Percentiles rank a stretch among this genome's conserved stretches.
Evolutionary conservation across 2,888 invertebrate genomes (phyloP).

Genomic region (Drosophila prolongata): DNA sequence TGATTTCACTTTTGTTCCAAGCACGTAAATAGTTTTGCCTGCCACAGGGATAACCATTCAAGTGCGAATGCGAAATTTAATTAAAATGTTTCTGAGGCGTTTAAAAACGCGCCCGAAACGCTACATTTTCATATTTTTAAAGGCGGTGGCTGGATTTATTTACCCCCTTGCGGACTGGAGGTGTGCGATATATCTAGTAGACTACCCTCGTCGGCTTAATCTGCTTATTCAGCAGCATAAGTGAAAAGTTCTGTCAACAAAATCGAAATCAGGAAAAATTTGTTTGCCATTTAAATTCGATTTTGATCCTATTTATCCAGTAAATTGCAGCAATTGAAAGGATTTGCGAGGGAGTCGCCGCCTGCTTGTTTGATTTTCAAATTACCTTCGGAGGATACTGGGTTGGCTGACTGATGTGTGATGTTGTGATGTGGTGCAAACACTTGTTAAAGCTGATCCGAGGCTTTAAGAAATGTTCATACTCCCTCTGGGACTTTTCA

Average conservation of each 20-base stretch:
- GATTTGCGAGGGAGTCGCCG: slow-evolving; percentile 66
- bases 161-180: slow-evolving; percentile 46
- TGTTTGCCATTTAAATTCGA: slow-evolving; percentile 83
- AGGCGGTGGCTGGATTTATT: background rate
- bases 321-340: slow-evolving; percentile 83
- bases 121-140: slow-evolving; percentile 3
- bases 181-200: slow-evolving; percentile 51
- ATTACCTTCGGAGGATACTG: slow-evolving; percentile 72
- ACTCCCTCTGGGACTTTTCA: slow-evolving; percentile 4
- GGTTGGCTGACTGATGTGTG: slow-evolving; percentile 33
- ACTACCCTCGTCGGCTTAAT: slow-evolving; percentile 68
- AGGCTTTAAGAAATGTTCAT: slow-evolving; percentile 36
- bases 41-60: slow-evolving; percentile 49
- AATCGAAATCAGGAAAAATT: slow-evolving; percentile 76
- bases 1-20: slow-evolving; percentile 53
- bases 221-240: slow-evolving; percentile 78
- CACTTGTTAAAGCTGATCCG: slow-evolving; percentile 45
- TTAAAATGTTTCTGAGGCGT: slow-evolving; percentile 55
- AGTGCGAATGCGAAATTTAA: slow-evolving; percentile 64
- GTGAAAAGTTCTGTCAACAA: slow-evolving; percentile 82
- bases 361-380: slow-evolving; percentile 77
- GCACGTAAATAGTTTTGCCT: slow-evolving; percentile 44
- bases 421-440: slow-evolving; percentile 33
- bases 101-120: slow-evolving; percentile 13
- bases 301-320: slow-evolving; percentile 83